Conservation (phyloP, 2,888 invertebrate genomes). For the Hartigia nigra region DNA sequence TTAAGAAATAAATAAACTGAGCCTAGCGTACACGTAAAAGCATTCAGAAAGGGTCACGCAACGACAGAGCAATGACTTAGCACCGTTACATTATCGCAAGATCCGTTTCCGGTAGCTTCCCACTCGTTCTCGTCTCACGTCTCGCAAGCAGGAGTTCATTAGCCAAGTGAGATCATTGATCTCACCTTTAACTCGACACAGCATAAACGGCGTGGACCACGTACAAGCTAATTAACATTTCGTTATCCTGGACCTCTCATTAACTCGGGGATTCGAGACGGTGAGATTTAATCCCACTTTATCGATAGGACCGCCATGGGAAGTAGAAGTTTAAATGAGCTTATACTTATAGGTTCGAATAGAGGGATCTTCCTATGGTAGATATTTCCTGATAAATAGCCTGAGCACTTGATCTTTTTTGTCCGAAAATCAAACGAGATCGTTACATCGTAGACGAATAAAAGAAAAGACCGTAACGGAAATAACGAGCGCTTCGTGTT, state of each 20-base stretch:
- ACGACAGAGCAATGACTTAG: conserved; percentile 45
- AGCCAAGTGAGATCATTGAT: conserved; percentile 40
- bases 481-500: conserved; percentile 19
- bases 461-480: not conserved
- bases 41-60: conserved; percentile 34
- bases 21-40: not conserved
- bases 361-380: not conserved
- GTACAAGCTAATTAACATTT: conserved; percentile 43
- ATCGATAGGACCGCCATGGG: not conserved
- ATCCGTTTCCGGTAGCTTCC: conserved; percentile 47
- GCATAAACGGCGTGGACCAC: conserved; percentile 17
- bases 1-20: not conserved
- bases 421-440: not conserved
- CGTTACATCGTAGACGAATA: not conserved
- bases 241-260: conserved; percentile 31
- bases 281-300: not conserved
- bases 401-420: not conserved
- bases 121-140: conserved; percentile 11
- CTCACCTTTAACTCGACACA: conserved; percentile 51
- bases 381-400: not conserved
- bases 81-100: conserved; percentile 52
- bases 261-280: conserved; percentile 14
- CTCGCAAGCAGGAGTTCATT: conserved; percentile 40
- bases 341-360: not conserved
- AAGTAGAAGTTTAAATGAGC: not conserved